Evolutionary conservation across 2,113 vertebrate genomes (phyloP).

Genomic region (Aplodontia rufa): DNA sequence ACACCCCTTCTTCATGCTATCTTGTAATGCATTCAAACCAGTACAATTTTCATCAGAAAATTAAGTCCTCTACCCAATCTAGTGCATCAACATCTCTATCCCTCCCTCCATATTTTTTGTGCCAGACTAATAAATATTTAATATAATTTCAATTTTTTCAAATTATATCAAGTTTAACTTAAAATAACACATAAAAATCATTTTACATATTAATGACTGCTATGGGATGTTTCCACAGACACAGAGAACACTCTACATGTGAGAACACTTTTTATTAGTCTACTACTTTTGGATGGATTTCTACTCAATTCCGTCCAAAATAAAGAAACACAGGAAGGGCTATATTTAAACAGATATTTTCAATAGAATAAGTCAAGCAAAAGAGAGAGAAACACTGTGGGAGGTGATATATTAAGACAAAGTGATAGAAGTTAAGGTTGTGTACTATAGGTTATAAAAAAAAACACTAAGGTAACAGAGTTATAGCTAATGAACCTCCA

Average conservation of each 20-base stretch:
- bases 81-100: too few species aligned
- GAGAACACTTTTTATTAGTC: not conserved
- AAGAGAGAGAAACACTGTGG: not conserved
- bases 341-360: not conserved
- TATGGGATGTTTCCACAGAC: too few species aligned
- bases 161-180: too few species aligned
- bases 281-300: not conserved
- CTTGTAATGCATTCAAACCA: not conserved
- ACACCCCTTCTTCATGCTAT: not conserved
- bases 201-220: too few species aligned
- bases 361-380: not conserved
- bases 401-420: not conserved
- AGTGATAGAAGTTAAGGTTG: not conserved
- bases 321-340: not conserved
- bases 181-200: too few species aligned
- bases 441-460: not conserved
- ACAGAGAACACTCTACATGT: too few species aligned
- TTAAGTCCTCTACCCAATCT: not conserved
- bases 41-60: not conserved
- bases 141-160: not conserved
- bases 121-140: not conserved
- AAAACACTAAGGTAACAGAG: not conserved
- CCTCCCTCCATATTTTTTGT: not conserved
- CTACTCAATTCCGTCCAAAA: not conserved
- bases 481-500: too few species aligned